Evolutionary conservation across 1,140 invertebrate species (phyloP).

Genomic region (Drepana arcuata): DNA sequence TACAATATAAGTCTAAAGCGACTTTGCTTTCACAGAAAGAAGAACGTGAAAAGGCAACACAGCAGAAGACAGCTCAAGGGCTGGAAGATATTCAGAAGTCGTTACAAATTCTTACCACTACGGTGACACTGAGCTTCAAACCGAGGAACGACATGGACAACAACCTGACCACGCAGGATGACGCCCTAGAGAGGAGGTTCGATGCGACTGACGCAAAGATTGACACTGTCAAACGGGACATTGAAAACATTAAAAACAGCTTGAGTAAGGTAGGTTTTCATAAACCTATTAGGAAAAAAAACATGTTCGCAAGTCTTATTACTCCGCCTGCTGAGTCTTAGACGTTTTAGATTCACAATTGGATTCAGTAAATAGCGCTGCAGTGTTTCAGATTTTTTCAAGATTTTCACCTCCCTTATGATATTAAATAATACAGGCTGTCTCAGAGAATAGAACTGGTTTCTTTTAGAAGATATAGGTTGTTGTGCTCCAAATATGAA

Average conservation of each 20-base stretch:
- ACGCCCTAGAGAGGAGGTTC: slow-evolving; percentile 24
- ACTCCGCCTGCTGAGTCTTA: no score
- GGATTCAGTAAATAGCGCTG: no score
- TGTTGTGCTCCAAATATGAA: no score
- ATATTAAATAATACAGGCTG: no score
- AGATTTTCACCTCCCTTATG: not conserved
- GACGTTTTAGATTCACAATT: no score
- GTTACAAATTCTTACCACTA: slow-evolving; percentile 68
- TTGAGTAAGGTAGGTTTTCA: slow-evolving; percentile 50
- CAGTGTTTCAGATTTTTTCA: no score
- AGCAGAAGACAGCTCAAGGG: slow-evolving; percentile 78
- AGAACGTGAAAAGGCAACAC: slow-evolving; percentile 77
- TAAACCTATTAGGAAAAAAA: no score
- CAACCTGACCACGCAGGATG: slow-evolving; percentile 61
- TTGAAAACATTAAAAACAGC: slow-evolving; percentile 71
- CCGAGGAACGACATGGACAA: slow-evolving; percentile 60
- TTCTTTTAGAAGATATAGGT: no score
- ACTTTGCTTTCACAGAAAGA: slow-evolving; percentile 76
- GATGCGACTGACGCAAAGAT: slow-evolving; percentile 63
- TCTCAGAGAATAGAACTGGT: no score
- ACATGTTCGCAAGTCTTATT: no score
- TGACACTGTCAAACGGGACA: slow-evolving; percentile 67
- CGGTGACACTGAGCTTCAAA: slow-evolving; percentile 37
- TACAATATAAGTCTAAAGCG: no score
- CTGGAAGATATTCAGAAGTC: slow-evolving; percentile 78